These are phyloP conservation scores for Lutraria lutraria DNA, from an alignment of 2,888 invertebrate genomes.

Conservation along the genomic window DNA sequence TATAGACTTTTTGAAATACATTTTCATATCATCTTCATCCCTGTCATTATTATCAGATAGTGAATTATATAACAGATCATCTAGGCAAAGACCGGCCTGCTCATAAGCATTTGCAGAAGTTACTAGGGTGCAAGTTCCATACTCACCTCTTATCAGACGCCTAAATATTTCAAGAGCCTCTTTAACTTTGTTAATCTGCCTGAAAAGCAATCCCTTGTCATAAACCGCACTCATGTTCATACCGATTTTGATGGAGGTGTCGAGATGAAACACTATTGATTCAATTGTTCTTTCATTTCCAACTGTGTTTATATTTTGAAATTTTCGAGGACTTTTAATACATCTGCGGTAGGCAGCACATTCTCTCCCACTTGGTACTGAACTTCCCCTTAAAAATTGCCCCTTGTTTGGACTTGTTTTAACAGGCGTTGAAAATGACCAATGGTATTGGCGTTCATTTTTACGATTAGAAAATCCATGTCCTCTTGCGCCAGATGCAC, in stretches of 20 bases:
- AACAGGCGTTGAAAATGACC: not conserved
- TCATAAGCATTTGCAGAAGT: constrained; percentile 53
- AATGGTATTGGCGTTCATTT: not conserved
- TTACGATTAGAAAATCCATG: not conserved
- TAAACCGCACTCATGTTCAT: constrained; percentile 47
- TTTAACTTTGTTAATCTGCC: constrained; percentile 9
- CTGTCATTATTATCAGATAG: not conserved
- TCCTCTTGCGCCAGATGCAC: not conserved
- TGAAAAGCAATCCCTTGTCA: constrained; percentile 49
- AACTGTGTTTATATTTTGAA: constrained; percentile 5
- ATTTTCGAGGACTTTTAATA: constrained; percentile 53
- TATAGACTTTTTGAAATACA: constrained; percentile 43
- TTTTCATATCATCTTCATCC: constrained; percentile 36
- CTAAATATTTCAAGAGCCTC: constrained; percentile 49
- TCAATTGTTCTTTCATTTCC: not conserved
- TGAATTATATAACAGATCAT: constrained; percentile 9
- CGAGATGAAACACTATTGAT: constrained; percentile 35
- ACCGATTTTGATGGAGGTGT: constrained; percentile 34
- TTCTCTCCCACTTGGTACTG: not conserved
- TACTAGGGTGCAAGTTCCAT: constrained; percentile 26
- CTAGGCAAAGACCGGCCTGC: constrained; percentile 54
- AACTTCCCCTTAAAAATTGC: not conserved
- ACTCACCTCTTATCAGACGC: constrained; percentile 20
- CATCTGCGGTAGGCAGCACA: not conserved
- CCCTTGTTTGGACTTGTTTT: not conserved